Base-by-base conservation (phyloP, 1,140 invertebrate species). In the Drosophila punjabiensis region DNA sequence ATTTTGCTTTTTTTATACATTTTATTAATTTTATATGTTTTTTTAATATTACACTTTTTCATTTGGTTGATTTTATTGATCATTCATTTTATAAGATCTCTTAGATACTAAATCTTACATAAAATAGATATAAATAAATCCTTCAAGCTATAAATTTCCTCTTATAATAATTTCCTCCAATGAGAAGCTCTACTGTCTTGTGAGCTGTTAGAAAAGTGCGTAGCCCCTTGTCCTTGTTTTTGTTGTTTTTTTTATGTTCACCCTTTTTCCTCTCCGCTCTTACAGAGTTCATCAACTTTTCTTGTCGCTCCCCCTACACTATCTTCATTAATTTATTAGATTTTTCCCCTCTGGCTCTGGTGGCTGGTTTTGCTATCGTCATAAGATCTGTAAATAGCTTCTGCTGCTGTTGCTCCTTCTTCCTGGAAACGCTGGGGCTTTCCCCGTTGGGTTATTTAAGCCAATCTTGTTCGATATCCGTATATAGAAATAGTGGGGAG, bases 251-350 rank as follows among this genome's bases (percentile, higher is more conserved):
- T 30, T 8, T 18, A 4, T 28, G 8, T 53, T 55, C 55, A 48
- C 53, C 43, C 66, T 32, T n/a, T 52, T 53, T 59, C 47, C 61
- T 52, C 28, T 56, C 14, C 48, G 14, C 60, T 30, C 33, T 66
- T 58, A 28, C 55, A 71, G 77, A 82, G 85, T 88, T 88, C 86
- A 88, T 88, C 82, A 90, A 88, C 85, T 76, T 85, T 89, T 88
- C 47, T 56, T 61, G 39, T 47, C 28, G 63, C 47, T 56, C 59
- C 52, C 47, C 47, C 39, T 37, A n/a, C 48, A 24, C 55, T 66
- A 45, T 60, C 63, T 55, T 60, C 55, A 58, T 63, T 67, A 82
- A 90, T 88, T 88, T 88, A 88, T 88, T 88, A 90, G 85, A 88
- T 88, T 88, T 88, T 69, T 39, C 55, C 77, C 82, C 78, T 73